Evolutionary conservation across 2,888 invertebrate genomes (phyloP).

Genomic region (Seira ritae): DNA sequence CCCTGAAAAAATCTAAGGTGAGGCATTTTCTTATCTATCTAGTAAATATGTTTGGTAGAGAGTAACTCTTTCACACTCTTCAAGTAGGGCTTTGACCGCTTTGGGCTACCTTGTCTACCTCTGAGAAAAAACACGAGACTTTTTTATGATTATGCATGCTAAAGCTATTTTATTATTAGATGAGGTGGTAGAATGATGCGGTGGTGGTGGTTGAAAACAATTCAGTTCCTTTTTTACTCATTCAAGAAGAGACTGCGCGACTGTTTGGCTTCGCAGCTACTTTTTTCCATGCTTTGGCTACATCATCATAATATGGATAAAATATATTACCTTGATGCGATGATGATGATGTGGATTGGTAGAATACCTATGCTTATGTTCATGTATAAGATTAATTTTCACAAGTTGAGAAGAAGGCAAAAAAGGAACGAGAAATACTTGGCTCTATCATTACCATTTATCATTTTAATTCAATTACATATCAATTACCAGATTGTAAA

Average conservation of each 20-base stretch:
- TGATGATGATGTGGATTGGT: slow-evolving; percentile 12
- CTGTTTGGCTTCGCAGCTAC: slow-evolving; percentile 29
- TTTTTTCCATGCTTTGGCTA: slow-evolving; percentile 28
- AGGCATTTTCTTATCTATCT: slow-evolving; percentile 35
- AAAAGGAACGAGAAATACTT: slow-evolving; percentile 36
- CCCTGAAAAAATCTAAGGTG: slow-evolving; percentile 58
- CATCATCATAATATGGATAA: slow-evolving; percentile 13
- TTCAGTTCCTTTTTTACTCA: slow-evolving; percentile 16
- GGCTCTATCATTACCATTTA: slow-evolving; percentile 65
- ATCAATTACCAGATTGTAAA: slow-evolving; percentile 63
- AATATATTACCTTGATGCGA: slow-evolving; percentile 3
- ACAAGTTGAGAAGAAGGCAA: slow-evolving; percentile 33
- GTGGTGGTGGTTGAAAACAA: not conserved
- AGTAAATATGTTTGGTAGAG: slow-evolving; percentile 3
- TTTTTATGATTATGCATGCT: slow-evolving; percentile 38
- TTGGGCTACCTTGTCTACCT: slow-evolving; percentile 42
- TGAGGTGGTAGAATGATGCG: not conserved
- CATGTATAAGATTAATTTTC: slow-evolving; percentile 7
- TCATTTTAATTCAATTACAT: slow-evolving; percentile 68
- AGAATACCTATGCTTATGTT: not conserved
- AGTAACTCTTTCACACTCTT: slow-evolving; percentile 19
- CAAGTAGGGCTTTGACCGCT: slow-evolving; percentile 58
- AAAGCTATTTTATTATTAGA: slow-evolving; percentile 46
- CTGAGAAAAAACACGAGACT: slow-evolving; percentile 48
- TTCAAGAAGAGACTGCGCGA: not conserved